Base-by-base conservation (phyloP, 2,113 vertebrate species). In the Kryptolebias marmoratus region DNA sequence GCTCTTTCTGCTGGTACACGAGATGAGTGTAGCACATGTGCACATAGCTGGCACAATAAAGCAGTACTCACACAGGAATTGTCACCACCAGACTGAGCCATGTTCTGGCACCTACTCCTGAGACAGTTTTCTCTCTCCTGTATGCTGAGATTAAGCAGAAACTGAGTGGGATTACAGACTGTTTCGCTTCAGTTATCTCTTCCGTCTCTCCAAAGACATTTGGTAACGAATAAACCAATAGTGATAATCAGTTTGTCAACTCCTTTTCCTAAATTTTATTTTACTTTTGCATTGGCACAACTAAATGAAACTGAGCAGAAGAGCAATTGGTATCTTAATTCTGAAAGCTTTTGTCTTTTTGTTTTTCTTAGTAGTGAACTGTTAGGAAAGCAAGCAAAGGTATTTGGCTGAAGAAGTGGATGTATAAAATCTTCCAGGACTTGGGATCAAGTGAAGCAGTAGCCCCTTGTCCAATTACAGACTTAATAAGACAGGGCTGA, bases 31-130 rank as follows among this genome's bases (percentile, higher is more conserved):
- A 73, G 81, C 74, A 77, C 85, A 82, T 79, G 82, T 79, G 73
- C 81, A 76, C 55, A 78, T 75, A 61, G 68, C 71, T 83, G 85
- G 85, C 86, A 85, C 60, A 49, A 42, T 58, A 49, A 18, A 68
- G 68, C 61, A 68, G 79, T 4, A 52, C 69, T 89, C 79, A 82
- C 86, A 88, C 82, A 87, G 84, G 88, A 90, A 86, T 75, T 85
- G 79, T 84, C 89, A 84, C 76, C 82, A 87, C 68, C 80, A 80
- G 79, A 71, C 78, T 79, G 73, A 42, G 66, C 77, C 50, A 32
- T 81, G 86, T 89, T 81, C 81, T 88, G 83, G 81, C 83, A 75
- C 50, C 1, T n/a, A 18, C 65, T 71, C 54, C 65, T 22, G 77
- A 65, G 49, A 78, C 83, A 83, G 69, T 88, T 75, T 77, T 77